phyloP scores from a whole-genome alignment of 2,888 invertebrate genomes.

The Drosophila diplacantha region DNA sequence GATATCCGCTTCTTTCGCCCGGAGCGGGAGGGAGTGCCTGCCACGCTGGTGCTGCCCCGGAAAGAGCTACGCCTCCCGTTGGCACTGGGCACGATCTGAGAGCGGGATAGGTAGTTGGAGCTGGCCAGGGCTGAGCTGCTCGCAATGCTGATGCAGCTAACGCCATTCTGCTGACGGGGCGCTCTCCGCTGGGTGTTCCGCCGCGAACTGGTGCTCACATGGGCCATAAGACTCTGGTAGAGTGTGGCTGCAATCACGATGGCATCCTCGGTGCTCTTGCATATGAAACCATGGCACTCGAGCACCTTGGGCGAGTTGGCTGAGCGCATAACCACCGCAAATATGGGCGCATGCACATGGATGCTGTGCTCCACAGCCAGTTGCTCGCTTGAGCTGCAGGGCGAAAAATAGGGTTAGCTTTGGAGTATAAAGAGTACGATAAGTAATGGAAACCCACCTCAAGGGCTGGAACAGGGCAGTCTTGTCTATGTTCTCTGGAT shows the following conservation, averaged over 20 bases:
- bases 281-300: conserved; percentile 94
- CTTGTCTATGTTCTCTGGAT: conserved; percentile 88
- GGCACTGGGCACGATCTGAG: conserved; percentile 58
- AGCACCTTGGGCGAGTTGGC: conserved; percentile 86
- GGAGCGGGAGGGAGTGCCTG: conserved; percentile 82
- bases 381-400: conserved; percentile 74
- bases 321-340: conserved; percentile 92
- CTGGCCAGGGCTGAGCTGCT: conserved; percentile 80
- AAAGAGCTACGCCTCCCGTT: conserved; percentile 74
- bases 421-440: neutral
- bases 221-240: conserved; percentile 91
- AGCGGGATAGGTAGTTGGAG: conserved; percentile 73
- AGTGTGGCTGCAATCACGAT: conserved; percentile 94
- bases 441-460: conserved; percentile 58
- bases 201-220: conserved; percentile 81
- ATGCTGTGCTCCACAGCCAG: conserved; percentile 78
- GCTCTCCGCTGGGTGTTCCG: conserved; percentile 79
- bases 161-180: conserved; percentile 84
- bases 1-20: conserved; percentile 86
- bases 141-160: conserved; percentile 87
- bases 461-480: conserved; percentile 82
- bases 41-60: conserved; percentile 61
- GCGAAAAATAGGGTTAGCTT: neutral
- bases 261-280: conserved; percentile 92
- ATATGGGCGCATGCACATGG: conserved; percentile 88